These are phyloP conservation scores for Mesaphorura yosii DNA, from an alignment of 1,140 invertebrate species.

Conservation along the genomic window DNA sequence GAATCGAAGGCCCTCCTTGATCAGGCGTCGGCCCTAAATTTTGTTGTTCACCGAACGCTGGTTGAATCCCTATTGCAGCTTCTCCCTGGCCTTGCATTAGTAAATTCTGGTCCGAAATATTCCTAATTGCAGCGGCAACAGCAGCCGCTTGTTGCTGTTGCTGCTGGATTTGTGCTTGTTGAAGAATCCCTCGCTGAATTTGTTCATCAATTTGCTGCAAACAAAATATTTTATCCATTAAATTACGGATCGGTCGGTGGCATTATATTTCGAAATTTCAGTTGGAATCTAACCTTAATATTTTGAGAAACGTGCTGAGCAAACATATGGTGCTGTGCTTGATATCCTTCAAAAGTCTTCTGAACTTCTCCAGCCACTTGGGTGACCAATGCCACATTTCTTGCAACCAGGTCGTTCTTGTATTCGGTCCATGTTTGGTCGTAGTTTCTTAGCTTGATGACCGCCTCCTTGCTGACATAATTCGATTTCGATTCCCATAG, in stretches of 20 bases:
- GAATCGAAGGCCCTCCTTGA: slow-evolving; percentile 38
- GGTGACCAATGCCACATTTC: slow-evolving; percentile 61
- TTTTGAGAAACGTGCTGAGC: slow-evolving; percentile 78
- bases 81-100: no score
- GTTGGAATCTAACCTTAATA: slow-evolving; percentile 48
- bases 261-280: slow-evolving; percentile 1
- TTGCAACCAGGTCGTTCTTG: slow-evolving; percentile 64
- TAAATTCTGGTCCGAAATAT: no score
- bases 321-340: slow-evolving; percentile 90
- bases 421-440: slow-evolving; percentile 67
- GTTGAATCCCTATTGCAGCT: no score
- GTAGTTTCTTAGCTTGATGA: slow-evolving; percentile 70
- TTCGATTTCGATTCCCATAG: slow-evolving; percentile 94
- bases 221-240: slow-evolving; percentile 6
- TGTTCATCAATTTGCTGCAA: slow-evolving; percentile 29
- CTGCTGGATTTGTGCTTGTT: slow-evolving; percentile 37
- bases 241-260: not conserved
- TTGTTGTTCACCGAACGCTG: no score
- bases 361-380: slow-evolving; percentile 62
- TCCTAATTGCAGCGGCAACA: no score
- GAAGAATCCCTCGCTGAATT: slow-evolving; percentile 25
- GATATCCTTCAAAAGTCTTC: slow-evolving; percentile 61
- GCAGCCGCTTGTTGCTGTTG: slow-evolving; percentile 25
- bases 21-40: no score
- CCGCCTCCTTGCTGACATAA: slow-evolving; percentile 73